These are phyloP conservation scores for Eupithecia dodoneata DNA, from an alignment of 2,888 invertebrate genomes.

Conservation along the genomic window DNA sequence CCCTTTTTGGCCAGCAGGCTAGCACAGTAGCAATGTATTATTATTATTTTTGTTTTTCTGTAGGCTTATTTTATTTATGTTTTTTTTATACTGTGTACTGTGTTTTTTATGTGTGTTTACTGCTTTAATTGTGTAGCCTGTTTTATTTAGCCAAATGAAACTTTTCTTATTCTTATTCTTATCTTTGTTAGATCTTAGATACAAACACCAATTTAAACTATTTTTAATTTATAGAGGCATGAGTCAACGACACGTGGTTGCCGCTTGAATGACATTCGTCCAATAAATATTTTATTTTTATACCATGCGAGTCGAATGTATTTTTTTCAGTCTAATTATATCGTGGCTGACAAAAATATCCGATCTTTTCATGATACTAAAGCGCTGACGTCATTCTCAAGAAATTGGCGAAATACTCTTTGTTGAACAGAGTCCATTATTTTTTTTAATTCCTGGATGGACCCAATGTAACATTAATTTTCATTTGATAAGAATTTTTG, in stretches of 20 bases:
- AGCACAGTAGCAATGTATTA: no score
- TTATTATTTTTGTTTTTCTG: no score
- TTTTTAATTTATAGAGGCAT: not conserved
- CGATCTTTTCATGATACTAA: slow-evolving; percentile 19
- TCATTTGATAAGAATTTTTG: not conserved
- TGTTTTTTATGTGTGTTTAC: no score
- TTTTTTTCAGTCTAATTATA: slow-evolving; percentile 1
- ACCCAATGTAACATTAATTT: not conserved
- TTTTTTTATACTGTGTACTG: no score
- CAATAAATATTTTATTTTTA: slow-evolving; percentile 11
- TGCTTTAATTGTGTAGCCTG: no score
- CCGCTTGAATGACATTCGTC: slow-evolving; percentile 10
- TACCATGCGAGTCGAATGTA: not conserved
- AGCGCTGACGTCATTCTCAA: slow-evolving; percentile 19
- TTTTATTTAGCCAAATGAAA: no score
- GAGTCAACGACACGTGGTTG: slow-evolving; percentile 4
- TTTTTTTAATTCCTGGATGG: not conserved
- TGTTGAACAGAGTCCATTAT: not conserved
- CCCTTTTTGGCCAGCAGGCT: no score
- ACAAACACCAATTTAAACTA: not conserved
- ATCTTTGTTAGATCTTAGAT: no score
- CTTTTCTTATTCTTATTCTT: no score
- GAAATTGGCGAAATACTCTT: slow-evolving; percentile 18
- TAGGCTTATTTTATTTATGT: no score
- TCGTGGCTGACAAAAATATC: slow-evolving; percentile 27